phyloP scores from a whole-genome alignment of 2,888 invertebrate genomes.

The Drosophila parthenogenetica region DNA sequence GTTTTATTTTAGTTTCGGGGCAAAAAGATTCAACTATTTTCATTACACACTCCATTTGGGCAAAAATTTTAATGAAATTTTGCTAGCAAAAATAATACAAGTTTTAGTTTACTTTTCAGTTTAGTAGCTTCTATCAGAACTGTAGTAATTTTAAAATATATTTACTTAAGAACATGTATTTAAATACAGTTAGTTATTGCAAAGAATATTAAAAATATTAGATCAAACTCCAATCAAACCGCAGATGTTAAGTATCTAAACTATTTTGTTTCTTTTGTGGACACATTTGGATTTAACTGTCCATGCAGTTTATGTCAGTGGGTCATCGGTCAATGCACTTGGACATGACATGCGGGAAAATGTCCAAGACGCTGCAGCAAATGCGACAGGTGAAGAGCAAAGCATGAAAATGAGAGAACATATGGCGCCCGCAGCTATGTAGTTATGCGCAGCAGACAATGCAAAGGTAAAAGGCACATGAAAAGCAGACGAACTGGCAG shows the following conservation, averaged over 20 bases:
- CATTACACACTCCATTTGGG: background rate
- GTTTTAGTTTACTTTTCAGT: no score
- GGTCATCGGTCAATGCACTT: conserved; percentile 68
- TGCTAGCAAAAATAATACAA: no score
- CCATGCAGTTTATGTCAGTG: conserved; percentile 52
- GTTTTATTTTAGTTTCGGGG: background rate
- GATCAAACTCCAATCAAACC: background rate
- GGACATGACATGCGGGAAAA: conserved; percentile 27
- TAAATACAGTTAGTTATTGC: no score
- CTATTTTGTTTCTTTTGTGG: conserved; percentile 21
- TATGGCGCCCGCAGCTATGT: conserved; percentile 66
- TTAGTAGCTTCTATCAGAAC: no score
- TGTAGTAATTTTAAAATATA: no score
- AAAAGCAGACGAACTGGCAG: conserved; percentile 30
- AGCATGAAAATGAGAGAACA: conserved; percentile 56
- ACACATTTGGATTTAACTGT: background rate
- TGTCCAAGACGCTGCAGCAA: conserved; percentile 48
- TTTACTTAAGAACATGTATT: no score
- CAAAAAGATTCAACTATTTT: background rate
- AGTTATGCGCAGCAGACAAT: conserved; percentile 64
- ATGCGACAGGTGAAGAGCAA: conserved; percentile 35
- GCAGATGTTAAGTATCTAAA: background rate
- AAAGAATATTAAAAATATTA: no score
- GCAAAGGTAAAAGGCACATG: conserved; percentile 38
- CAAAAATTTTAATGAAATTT: background rate